Evolutionary conservation across 1,140 invertebrate species (phyloP).

Genomic region (Heliconius nattereri): DNA sequence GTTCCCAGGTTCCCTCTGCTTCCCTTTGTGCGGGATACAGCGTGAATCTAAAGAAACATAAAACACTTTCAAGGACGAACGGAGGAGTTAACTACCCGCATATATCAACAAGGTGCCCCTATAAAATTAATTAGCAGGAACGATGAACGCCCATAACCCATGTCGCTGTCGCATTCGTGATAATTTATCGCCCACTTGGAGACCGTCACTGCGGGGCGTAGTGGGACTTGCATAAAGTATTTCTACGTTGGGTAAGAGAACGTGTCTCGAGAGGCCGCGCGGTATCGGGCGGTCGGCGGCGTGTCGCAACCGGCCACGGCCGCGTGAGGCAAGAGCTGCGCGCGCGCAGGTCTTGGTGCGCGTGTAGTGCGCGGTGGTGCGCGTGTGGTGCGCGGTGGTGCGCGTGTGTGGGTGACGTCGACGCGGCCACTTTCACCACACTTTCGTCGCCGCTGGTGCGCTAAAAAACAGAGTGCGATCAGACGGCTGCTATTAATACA

Average conservation of each 20-base stretch:
- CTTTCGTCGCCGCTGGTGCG: constrained; percentile 76
- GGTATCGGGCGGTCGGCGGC: constrained; percentile 59
- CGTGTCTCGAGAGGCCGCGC: constrained; percentile 70
- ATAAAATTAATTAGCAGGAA: constrained; percentile 56
- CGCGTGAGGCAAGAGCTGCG: constrained; percentile 63
- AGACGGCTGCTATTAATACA: constrained; percentile 72
- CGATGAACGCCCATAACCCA: constrained; percentile 50
- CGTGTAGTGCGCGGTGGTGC: no score
- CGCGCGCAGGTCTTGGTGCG: constrained; percentile 36
- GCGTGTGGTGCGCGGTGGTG: constrained; percentile 47
- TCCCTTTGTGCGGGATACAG: no score
- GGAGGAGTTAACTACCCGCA: constrained; percentile 51
- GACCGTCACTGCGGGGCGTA: background rate
- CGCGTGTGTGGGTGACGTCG: constrained; percentile 77
- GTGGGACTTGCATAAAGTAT: constrained; percentile 44
- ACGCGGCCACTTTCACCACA: constrained; percentile 78
- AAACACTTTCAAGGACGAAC: background rate
- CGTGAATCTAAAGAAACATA: background rate
- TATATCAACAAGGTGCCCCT: constrained; percentile 56
- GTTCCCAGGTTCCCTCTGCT: no score
- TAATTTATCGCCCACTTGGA: constrained; percentile 25
- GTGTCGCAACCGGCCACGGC: constrained; percentile 75
- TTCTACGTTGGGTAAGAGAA: constrained; percentile 71
- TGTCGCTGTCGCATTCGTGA: constrained; percentile 32
- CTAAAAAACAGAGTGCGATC: constrained; percentile 73